phyloP scores from a whole-genome alignment of 2,113 vertebrate species.

The Dendropsophus ebraccatus region DNA sequence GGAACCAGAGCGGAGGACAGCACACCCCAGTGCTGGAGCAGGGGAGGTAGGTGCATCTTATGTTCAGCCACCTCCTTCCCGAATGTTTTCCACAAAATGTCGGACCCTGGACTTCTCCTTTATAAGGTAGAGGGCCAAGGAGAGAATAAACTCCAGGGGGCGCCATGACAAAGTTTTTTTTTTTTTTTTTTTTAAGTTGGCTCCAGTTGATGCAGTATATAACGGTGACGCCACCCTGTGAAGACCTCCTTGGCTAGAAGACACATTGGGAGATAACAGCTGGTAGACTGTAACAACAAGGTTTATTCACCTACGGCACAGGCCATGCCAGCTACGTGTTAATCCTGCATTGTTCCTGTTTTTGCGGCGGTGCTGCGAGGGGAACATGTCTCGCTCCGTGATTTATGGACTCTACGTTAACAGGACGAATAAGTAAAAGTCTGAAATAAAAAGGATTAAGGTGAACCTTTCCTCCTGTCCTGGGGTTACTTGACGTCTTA shows the following conservation, averaged over 20 bases:
- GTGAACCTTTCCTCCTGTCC: constrained; percentile 16
- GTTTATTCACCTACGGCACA: background rate
- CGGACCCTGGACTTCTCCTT: too few relatives aligned
- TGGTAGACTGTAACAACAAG: background rate
- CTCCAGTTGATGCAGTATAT: too few relatives aligned
- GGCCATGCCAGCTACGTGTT: background rate
- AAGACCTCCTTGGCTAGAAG: too few relatives aligned
- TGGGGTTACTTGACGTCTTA: constrained; percentile 19
- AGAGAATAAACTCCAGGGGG: too few relatives aligned
- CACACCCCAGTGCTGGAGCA: too few relatives aligned
- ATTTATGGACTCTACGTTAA: constrained; percentile 6
- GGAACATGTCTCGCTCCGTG: background rate
- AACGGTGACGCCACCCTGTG: too few relatives aligned
- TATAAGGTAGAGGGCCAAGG: too few relatives aligned
- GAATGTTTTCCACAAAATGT: too few relatives aligned
- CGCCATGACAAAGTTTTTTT: too few relatives aligned
- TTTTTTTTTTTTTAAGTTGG: background rate
- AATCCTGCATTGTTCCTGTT: background rate
- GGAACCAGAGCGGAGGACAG: too few relatives aligned
- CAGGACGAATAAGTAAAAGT: constrained; percentile 17
- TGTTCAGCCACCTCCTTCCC: too few relatives aligned
- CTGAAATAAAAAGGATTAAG: constrained; percentile 27
- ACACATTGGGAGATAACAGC: background rate
- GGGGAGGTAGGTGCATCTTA: too few relatives aligned
- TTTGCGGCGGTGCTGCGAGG: background rate